Percentiles rank a stretch among this genome's conserved stretches.
Conservation (phyloP, 2,797 vertebrate species). For the Lacerta viridis region DNA sequence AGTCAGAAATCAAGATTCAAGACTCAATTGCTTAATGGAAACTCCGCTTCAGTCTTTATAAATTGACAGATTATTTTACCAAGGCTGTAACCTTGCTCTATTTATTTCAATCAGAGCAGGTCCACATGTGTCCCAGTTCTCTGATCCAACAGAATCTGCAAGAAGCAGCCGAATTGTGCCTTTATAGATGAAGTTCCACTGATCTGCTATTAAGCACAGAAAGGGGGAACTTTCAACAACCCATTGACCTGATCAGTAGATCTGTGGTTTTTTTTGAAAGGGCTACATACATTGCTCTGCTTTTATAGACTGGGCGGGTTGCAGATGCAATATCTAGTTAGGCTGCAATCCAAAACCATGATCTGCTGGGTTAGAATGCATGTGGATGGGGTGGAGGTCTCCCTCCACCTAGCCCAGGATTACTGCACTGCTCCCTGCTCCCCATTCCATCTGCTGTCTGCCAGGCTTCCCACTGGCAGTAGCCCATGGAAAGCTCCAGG, state of each 20-base stretch:
- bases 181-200: background rate
- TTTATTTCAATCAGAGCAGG: background rate
- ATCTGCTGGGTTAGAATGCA: no score
- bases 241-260: background rate
- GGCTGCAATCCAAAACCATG: no score
- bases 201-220: background rate
- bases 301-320: background rate
- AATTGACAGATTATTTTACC: background rate
- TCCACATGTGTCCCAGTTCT: background rate
- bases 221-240: no score
- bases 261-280: background rate
- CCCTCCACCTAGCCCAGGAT: no score
- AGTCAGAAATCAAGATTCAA: background rate
- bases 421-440: no score
- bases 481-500: no score
- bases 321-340: background rate
- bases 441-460: no score
- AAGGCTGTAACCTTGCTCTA: background rate
- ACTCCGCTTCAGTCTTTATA: background rate
- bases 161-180: background rate
- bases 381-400: no score
- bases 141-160: background rate
- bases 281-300: background rate
- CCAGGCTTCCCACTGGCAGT: no score
- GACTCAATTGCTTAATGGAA: background rate